Conservation (phyloP, 2,888 invertebrate genomes). For the Stegana nigrithorax region DNA sequence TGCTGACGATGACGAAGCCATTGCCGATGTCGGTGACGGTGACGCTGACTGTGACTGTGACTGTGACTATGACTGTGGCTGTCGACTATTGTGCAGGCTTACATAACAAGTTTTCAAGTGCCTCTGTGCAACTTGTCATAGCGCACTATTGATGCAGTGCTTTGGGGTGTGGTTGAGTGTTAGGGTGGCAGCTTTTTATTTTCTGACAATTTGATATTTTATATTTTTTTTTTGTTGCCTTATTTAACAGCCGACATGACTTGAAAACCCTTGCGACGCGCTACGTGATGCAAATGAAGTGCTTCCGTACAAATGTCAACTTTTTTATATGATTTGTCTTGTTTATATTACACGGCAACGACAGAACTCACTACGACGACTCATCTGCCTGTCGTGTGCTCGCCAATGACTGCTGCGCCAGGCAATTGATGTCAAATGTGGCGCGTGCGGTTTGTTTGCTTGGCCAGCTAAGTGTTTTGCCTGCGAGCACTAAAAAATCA, state of each 20-base stretch:
- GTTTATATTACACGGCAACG: neutral
- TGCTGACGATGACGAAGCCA: neutral
- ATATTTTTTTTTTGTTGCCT: neutral
- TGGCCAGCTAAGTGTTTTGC: neutral
- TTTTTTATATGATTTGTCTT: constrained; percentile 41
- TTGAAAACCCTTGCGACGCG: no score
- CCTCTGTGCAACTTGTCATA: constrained; percentile 6
- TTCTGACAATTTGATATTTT: no score
- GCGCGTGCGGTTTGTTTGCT: constrained; percentile 19
- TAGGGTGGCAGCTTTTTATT: neutral
- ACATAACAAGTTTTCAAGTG: constrained; percentile 15
- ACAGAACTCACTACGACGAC: neutral
- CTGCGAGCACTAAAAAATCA: neutral
- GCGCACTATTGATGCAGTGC: neutral
- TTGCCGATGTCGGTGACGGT: neutral
- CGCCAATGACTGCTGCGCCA: neutral
- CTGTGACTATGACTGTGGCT: constrained; percentile 4
- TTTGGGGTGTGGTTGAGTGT: neutral
- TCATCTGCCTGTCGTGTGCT: neutral
- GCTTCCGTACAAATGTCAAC: constrained; percentile 23
- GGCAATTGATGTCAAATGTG: neutral
- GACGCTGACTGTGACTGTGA: neutral
- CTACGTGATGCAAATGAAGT: constrained; percentile 18
- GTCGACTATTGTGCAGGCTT: neutral
- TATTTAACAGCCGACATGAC: neutral